These are phyloP conservation scores for Botrylloides violaceus DNA, from an alignment of 23 tunicate genomes.

Conservation along the genomic window DNA sequence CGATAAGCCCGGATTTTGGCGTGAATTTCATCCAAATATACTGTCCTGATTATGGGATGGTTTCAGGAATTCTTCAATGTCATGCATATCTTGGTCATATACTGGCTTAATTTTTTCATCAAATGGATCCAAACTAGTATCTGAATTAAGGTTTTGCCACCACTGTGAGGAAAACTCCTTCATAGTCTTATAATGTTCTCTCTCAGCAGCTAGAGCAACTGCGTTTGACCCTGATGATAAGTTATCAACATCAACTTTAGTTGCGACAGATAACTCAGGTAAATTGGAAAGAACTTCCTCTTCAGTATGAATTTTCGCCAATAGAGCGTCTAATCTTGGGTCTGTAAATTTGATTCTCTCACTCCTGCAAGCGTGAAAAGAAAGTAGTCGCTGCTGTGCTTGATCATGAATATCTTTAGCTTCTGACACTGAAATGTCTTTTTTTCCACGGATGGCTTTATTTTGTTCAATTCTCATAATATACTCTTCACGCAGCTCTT, in stretches of 20 bases:
- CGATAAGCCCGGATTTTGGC: no score
- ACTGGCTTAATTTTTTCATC: constrained; percentile 14
- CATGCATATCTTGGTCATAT: neutral
- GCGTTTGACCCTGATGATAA: constrained; percentile 31
- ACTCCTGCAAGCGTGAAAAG: constrained; percentile 5
- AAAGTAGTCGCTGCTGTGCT: constrained; percentile 35
- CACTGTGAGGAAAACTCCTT: constrained; percentile 27
- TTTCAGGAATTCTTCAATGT: constrained; percentile 14
- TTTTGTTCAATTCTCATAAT: constrained; percentile 32
- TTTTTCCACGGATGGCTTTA: constrained; percentile 40
- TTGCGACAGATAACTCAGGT: constrained; percentile 30
- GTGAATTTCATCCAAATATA: neutral
- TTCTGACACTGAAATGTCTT: constrained; percentile 25
- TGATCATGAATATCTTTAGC: constrained; percentile 31
- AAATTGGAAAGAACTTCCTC: constrained; percentile 35
- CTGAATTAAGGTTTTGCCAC: constrained; percentile 35
- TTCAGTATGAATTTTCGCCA: constrained; percentile 58
- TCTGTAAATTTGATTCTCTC: neutral
- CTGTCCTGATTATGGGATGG: neutral
- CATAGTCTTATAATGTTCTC: constrained; percentile 37
- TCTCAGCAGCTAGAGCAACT: constrained; percentile 36
- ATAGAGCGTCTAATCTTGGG: constrained; percentile 22
- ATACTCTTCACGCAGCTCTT: constrained; percentile 22
- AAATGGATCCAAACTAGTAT: constrained; percentile 16
- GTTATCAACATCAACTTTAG: constrained; percentile 3